Evolutionary conservation across 1,140 invertebrate genomes (phyloP), one percentile per base, ranked within the genome.

Genomic region (Diabrotica undecimpunctata): DNA sequence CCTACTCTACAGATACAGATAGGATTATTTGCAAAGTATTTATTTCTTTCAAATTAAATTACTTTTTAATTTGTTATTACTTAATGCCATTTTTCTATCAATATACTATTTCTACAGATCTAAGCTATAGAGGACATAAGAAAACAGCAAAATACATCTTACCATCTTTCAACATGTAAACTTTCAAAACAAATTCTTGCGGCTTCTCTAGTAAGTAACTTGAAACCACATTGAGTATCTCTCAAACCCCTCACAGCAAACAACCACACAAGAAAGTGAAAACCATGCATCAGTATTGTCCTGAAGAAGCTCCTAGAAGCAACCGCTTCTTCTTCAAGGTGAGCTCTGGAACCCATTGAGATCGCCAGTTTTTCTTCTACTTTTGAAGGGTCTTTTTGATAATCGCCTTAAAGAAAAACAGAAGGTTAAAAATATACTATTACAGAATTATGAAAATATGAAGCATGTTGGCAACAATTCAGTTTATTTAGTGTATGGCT

Each of bases 151-250:
- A 11, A 61, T 54, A 11, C 5, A 11, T 53, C 74, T 81, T 82
- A 92, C 97, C 98, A 99, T 83, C 96, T 85, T 80, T 99, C 93
- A 7, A 99, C 92, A 80, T 99, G 98, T n/a, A 99, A 76, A 75
- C 88, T 93, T 54, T 85, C 81, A 76, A 99, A 99, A 62, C 94
- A 83, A 25, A 87, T 79, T 56, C 83, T 79, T 2, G 96, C 96
- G 36, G 96, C 88, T 66, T 88, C 79, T 64, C 97, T 85, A 0
- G 95, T 97, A 51, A 99, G 86, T 13, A 99, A 78, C 82, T 99
- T 99, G 76, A 99, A 99, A 9, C 98, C 98, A 83, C 98, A 99
- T 76, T 99, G 98, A 0, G 98, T 99, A 78, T 99, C 98, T 62
- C 86, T 85, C 9, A 99, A 84, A 9, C 86, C 86, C 70, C 87